These are phyloP conservation scores for Synergus gifuensis DNA, from an alignment of 2,888 invertebrate genomes.

Conservation along the genomic window DNA sequence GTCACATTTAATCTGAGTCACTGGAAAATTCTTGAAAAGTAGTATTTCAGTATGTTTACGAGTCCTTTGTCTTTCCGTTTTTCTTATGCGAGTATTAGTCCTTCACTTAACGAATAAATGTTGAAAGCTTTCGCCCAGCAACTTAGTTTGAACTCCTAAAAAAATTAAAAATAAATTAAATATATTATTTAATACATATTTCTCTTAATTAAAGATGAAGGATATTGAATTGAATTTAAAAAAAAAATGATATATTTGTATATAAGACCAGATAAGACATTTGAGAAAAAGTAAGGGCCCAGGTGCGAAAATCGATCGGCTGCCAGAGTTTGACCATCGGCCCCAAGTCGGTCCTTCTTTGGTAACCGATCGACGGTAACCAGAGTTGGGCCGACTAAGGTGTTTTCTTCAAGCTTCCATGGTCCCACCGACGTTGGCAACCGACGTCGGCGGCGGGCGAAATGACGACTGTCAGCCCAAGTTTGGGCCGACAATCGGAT, in stretches of 20 bases:
- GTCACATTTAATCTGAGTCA: background rate
- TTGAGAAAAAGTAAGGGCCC: background rate
- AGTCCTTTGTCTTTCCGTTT: background rate
- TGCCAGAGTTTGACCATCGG: too few species aligned
- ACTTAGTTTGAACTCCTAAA: background rate
- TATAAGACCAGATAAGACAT: background rate
- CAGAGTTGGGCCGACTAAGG: too few species aligned
- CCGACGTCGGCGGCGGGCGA: too few species aligned
- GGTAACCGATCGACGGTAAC: too few species aligned
- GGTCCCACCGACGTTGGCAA: too few species aligned
- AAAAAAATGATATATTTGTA: background rate
- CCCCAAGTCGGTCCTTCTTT: too few species aligned
- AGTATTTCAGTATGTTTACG: background rate
- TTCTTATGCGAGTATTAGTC: background rate
- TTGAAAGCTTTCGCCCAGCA: background rate
- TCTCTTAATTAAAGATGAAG: too few species aligned
- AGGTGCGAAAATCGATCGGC: too few species aligned
- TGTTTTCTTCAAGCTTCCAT: too few species aligned
- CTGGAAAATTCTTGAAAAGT: slow-evolving; percentile 21
- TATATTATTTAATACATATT: too few species aligned
- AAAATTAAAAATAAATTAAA: background rate
- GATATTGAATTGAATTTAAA: background rate
- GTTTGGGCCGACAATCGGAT: too few species aligned
- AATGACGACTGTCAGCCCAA: too few species aligned
- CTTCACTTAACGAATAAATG: background rate